Base-by-base conservation (phyloP, 2,888 invertebrate species). In the Drosophila colorata region DNA sequence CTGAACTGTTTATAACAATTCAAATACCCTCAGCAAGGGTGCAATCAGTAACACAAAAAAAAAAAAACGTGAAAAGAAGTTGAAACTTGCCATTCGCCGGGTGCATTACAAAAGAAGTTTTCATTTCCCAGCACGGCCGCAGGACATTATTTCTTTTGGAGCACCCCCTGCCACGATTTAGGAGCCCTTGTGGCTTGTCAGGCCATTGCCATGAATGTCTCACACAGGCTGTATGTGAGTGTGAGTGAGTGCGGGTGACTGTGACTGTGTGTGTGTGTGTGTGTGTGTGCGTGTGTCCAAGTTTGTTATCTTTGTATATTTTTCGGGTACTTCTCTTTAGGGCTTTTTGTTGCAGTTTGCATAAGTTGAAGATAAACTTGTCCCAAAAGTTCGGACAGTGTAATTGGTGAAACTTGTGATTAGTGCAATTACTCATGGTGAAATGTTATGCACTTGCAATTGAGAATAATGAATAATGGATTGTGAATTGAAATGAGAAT, bases 91-190 rank as follows among this genome's bases (percentile, higher is more conserved):
- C 78, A 58, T 77, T 60, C 53, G 66, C 70, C 58, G 58, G 66
- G 55, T 75, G 75, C 79, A 70, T 78, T 83, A 77, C 88, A 84
- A 88, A 88, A 84, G 80, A 88, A 80, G 78, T 87, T 84, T 84
- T 84, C 84, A 87, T 88, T 84, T 88, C 78, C 80, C 87, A 61
- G 46, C 38, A 74, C 63, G 65, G 84, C 84, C 89, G 70, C 75
- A 74, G 88, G 84, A 83, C 84, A 84, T 84, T 88, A 80, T 88
- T 77, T 70, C 82, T 65, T 79, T 61, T 65, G 44, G 48, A 56
- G 46, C 48, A 56, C 43, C 48, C 44, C 31, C 35, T 20, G 46
- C 65, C 41, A 44, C 69, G 44, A 78, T 77, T 82, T 71, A 79
- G 87, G 49, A 69, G 61, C 33, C 69, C 61, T 74, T 60, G 68